A percentile compares a stretch with the other conserved stretches of the same genome.
Evolutionary conservation across 2,113 vertebrate genomes (phyloP).

Genomic region (Nesogale talazaci): DNA sequence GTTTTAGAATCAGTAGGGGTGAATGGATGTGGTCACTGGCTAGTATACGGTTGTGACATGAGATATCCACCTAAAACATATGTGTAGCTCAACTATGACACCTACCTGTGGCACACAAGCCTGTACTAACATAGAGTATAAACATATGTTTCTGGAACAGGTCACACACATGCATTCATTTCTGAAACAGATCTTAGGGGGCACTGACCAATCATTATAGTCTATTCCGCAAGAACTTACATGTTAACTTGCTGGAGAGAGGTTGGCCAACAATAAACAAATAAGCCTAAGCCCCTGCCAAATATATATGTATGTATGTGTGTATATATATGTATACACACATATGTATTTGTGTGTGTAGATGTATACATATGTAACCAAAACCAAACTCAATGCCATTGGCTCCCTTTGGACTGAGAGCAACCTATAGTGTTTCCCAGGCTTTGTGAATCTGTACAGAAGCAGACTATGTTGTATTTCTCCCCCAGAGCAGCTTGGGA

Average conservation of each 20-base stretch:
- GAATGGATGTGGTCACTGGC: background rate
- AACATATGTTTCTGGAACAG: background rate
- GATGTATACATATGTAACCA: too few species aligned
- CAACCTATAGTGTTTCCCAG: too few species aligned
- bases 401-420: too few species aligned
- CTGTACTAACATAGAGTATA: background rate
- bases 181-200: background rate
- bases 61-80: background rate
- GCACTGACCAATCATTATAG: too few species aligned
- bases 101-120: background rate
- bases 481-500: too few species aligned
- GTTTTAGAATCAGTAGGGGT: background rate
- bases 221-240: background rate
- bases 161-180: background rate
- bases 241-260: conserved; percentile 10
- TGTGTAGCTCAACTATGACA: background rate
- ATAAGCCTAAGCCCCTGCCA: background rate
- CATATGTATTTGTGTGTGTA: background rate
- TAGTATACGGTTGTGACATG: background rate
- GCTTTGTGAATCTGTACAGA: too few species aligned
- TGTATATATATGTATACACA: too few species aligned
- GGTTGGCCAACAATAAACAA: background rate
- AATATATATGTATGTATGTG: background rate
- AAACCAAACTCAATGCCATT: too few species aligned
- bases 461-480: too few species aligned